These are phyloP conservation scores for Phania funesta DNA, from an alignment of 2,888 invertebrate genomes.

Conservation along the genomic window DNA sequence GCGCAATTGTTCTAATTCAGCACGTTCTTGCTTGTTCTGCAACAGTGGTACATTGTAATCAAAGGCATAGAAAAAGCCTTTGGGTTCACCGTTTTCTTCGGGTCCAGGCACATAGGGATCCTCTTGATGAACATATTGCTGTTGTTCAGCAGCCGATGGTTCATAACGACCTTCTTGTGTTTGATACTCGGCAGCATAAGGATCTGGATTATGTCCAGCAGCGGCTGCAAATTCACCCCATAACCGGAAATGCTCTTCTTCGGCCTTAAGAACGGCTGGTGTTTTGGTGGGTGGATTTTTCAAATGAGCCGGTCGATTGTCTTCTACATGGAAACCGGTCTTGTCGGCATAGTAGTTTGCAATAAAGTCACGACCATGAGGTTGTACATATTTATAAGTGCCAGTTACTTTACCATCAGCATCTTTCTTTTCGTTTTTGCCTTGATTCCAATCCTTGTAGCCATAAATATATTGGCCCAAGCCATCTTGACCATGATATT, in stretches of 20 bases:
- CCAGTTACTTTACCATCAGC: constrained; percentile 86
- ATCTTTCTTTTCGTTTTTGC: constrained; percentile 86
- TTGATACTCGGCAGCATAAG: constrained; percentile 78
- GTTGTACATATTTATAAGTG: constrained; percentile 86
- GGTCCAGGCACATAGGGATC: constrained; percentile 79
- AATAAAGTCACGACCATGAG: constrained; percentile 79
- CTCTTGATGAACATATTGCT: constrained; percentile 77
- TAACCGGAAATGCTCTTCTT: constrained; percentile 85
- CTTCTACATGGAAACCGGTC: constrained; percentile 89
- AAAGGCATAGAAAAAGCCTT: constrained; percentile 88
- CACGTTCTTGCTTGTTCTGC: constrained; percentile 78
- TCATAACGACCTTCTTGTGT: constrained; percentile 74
- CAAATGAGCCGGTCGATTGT: constrained; percentile 85
- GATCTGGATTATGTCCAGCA: constrained; percentile 80
- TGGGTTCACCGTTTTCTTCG: constrained; percentile 83
- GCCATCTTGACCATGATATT: constrained; percentile 88
- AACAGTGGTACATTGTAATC: constrained; percentile 84
- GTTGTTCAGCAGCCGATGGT: constrained; percentile 74
- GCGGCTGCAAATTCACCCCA: constrained; percentile 86
- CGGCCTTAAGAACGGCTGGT: constrained; percentile 86
- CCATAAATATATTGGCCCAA: constrained; percentile 87
- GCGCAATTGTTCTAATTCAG: constrained; percentile 76
- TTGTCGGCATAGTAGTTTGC: constrained; percentile 87
- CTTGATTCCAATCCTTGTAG: constrained; percentile 87
- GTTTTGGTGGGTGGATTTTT: constrained; percentile 85